phyloP scores from a whole-genome alignment of 2,888 invertebrate species.

The Mesochorus sp. region DNA sequence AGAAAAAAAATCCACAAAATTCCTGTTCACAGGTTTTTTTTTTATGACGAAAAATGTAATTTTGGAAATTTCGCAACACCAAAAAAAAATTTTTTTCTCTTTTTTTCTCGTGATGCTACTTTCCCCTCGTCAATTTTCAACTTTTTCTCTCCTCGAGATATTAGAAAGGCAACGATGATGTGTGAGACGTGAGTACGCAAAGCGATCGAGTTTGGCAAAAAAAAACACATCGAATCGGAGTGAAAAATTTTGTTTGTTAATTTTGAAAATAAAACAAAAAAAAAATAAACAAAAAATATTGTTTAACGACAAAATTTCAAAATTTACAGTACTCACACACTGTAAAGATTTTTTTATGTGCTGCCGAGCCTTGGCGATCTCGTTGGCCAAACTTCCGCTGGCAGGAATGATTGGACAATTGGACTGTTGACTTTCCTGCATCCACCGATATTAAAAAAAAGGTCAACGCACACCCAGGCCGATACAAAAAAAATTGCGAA shows the following conservation, averaged over 20 bases:
- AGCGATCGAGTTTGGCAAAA: conserved; percentile 36
- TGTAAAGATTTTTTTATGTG: conserved; percentile 87
- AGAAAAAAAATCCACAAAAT: too few species aligned
- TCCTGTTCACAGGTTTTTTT: too few species aligned
- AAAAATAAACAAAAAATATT: neutral
- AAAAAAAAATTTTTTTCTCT: too few species aligned
- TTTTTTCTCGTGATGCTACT: too few species aligned
- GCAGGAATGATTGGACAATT: conserved; percentile 73
- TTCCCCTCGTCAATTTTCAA: too few species aligned
- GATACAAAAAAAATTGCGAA: conserved; percentile 65
- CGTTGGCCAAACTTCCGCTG: conserved; percentile 86
- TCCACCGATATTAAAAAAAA: conserved; percentile 77
- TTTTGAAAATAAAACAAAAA: neutral
- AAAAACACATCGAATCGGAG: conserved; percentile 2
- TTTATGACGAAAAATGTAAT: too few species aligned
- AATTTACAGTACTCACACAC: conserved; percentile 82
- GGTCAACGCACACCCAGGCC: conserved; percentile 74
- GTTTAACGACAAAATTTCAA: conserved; percentile 6
- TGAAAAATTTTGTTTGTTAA: neutral
- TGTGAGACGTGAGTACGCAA: conserved; percentile 36
- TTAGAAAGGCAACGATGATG: conserved; percentile 5
- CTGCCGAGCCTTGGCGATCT: conserved; percentile 93
- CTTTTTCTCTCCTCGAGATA: neutral
- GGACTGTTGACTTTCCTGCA: conserved; percentile 76
- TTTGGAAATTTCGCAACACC: too few species aligned